These are phyloP conservation scores for Eurosta solidaginis DNA, from an alignment of 1,140 invertebrate species.

Conservation along the genomic window DNA sequence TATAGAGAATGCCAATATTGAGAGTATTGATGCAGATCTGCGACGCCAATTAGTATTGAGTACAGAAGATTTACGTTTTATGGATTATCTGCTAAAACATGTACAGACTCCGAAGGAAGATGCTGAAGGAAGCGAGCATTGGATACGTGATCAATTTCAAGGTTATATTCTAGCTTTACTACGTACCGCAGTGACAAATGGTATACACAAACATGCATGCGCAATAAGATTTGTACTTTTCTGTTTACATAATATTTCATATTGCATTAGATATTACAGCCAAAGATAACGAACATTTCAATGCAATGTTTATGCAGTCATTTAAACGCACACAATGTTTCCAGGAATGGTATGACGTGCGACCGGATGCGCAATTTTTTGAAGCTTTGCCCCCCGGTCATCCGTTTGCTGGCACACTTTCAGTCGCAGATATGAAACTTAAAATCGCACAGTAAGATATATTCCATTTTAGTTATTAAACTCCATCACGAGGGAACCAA, in stretches of 20 bases:
- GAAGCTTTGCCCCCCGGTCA: slow-evolving; percentile 75
- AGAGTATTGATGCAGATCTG: slow-evolving; percentile 84
- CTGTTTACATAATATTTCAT: background rate
- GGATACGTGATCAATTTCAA: slow-evolving; percentile 94
- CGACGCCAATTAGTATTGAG: slow-evolving; percentile 83
- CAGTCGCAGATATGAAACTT: slow-evolving; percentile 92
- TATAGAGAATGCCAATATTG: slow-evolving; percentile 85
- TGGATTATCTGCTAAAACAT: slow-evolving; percentile 88
- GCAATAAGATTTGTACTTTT: background rate
- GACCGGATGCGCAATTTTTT: slow-evolving; percentile 66
- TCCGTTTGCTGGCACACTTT: slow-evolving; percentile 89
- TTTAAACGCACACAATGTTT: slow-evolving; percentile 91
- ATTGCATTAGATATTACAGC: slow-evolving; percentile 64
- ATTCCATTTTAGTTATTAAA: background rate
- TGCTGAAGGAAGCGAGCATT: slow-evolving; percentile 89
- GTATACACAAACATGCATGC: slow-evolving; percentile 55
- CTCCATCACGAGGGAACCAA: too few species aligned
- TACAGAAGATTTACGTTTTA: slow-evolving; percentile 94
- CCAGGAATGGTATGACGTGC: slow-evolving; percentile 75
- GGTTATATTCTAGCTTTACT: slow-evolving; percentile 89
- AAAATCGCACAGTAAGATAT: slow-evolving; percentile 82
- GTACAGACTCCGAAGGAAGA: slow-evolving; percentile 80
- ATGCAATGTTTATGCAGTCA: slow-evolving; percentile 79
- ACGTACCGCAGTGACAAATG: slow-evolving; percentile 77
- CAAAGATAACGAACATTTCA: slow-evolving; percentile 87